Base-by-base conservation (phyloP, 2,113 vertebrate species). In the Rhombomys opimus region DNA sequence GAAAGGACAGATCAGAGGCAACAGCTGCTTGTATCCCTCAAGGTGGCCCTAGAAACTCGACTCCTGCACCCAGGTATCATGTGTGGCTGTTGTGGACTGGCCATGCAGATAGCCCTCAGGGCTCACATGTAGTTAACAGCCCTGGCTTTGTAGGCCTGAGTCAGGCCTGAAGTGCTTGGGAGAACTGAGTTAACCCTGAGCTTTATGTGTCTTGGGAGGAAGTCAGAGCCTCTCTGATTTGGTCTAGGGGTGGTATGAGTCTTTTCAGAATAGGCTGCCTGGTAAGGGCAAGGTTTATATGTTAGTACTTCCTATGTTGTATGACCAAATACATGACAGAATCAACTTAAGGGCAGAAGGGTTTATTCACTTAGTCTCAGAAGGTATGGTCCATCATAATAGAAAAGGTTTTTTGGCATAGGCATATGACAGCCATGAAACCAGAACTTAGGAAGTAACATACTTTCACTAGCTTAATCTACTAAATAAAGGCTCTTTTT, bases 1-100 rank as follows among this genome's bases (percentile, higher is more conserved):
- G 99, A 99, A 67, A 98, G 99, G 97, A 99, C 99, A 3, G 99
- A 99, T 95, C 99, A 99, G 98, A 99, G 99, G 22, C 99, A 99
- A 98, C 99, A 99, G 98, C 99, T 99, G 46, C 99, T 99, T 18
- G 99, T 98, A 23, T 99, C 99, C 0, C 98, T 99, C 81, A 99
- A 99, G 93, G 99, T 99, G 0, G 99, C 99, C 8, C 99, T 99
- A 84, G 99, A 99, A 98, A 99, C 99, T 0, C 98, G 99, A 2
- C 99, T 99, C 7, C 99, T 99, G 80, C 99, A 99, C 93, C 99
- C 99, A 52, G 99, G 99, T 99, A 63, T 63, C 0, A 2, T 18
- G 94, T 96, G 67, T 54, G 12, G 17, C 38, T 61, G 41, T 54
- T 41, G n/a, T 70, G 59, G 6, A 52, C 0, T 0, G 0, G 0